Conservation (phyloP, 2,113 vertebrate genomes). For the Nannobrachium achirus region DNA sequence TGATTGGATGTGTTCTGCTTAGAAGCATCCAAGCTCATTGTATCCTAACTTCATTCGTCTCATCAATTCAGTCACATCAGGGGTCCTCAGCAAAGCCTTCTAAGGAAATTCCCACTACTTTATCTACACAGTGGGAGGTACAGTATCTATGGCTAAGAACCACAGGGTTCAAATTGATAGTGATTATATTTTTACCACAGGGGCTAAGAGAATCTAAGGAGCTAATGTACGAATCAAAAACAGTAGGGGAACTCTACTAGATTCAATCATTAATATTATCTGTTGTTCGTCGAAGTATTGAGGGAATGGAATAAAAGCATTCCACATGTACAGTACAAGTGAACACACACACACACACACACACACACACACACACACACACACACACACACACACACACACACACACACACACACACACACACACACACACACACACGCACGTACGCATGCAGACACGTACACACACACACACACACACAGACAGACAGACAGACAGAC, state of each 20-base stretch:
- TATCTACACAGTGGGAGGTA: slow-evolving; percentile 18
- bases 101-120: slow-evolving; percentile 25
- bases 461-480: slow-evolving; percentile 9
- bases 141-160: slow-evolving; percentile 5
- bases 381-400: not conserved
- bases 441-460: not conserved
- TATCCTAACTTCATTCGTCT: slow-evolving; percentile 23
- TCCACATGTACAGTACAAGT: too few relatives aligned
- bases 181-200: slow-evolving; percentile 25
- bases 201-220: slow-evolving; percentile 7
- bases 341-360: too few relatives aligned
- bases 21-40: slow-evolving; percentile 20
- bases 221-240: slow-evolving; percentile 8
- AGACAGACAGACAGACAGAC: not conserved
- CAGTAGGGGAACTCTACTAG: slow-evolving; percentile 3
- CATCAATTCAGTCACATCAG: slow-evolving; percentile 34
- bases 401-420: not conserved
- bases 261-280: not conserved
- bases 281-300: not conserved
- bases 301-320: too few relatives aligned
- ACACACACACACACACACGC: not conserved
- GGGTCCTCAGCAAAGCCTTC: slow-evolving; percentile 34
- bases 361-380: too few relatives aligned
- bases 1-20: slow-evolving; percentile 5
- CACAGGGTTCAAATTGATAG: slow-evolving; percentile 24